Evolutionary conservation across 2,888 invertebrate genomes (phyloP), one percentile per base, ranked within the genome.

Genomic region (Brachypterus glaber): DNA sequence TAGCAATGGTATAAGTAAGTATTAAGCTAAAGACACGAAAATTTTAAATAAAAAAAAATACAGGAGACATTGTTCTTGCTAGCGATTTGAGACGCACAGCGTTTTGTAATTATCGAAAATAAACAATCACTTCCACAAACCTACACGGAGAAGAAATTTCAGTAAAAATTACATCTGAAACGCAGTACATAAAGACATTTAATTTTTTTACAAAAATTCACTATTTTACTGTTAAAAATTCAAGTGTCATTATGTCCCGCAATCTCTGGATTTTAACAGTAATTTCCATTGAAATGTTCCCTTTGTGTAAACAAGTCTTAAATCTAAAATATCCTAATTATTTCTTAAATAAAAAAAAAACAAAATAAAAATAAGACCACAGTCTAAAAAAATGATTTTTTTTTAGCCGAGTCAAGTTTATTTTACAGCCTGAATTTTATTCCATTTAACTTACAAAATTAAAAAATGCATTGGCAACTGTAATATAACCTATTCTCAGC

Each of bases 21-120:
- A 27, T 9, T 27, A 73, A 74, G 73, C 73, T 72, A 73, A n/a
- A n/a, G 21, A 74, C 71, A 74, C 72, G 72, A 60, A 46, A 73
- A 72, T 56, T 40, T 41, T 40, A 38, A 41, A 41, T 37, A 40
- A 33, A 46, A 46, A 48, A 40, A 44, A 45, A 35, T 42, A 47
- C 43, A 35, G 29, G 37, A 27, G 27, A 27, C 27, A 13, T 27
- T 9, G 12, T 11, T 27, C 27, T 11, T 27, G 44, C 47, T 40
- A 43, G 43, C 7, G 27, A 27, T 27, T 27, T 27, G 27, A 5
- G 27, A 49, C 40, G 41, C 40, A 33, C 43, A 39, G 34, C 15
- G 38, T 33, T 35, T n/a, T 44, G 35, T 12, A 33, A 39, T 36
- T 30, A 27, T 37, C 29, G 8, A 9, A 27, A 27, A 27, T 27